A percentile compares a stretch with the other conserved stretches of the same genome.
Conservation (phyloP, 2,888 invertebrate species). For the Dryobota labecula region DNA sequence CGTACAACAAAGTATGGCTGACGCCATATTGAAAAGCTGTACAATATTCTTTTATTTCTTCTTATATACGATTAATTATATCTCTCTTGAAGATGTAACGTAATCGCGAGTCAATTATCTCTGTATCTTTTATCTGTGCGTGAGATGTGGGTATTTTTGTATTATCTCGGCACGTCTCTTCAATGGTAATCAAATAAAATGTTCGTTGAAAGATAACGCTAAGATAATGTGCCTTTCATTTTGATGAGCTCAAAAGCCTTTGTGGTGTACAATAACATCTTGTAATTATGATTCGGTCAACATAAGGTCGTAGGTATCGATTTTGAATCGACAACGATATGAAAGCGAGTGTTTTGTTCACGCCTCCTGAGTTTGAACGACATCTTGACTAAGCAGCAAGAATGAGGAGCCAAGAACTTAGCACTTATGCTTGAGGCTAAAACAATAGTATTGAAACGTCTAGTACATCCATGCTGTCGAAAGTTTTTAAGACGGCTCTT, state of each 20-base stretch:
- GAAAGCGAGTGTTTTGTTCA: conserved; percentile 24
- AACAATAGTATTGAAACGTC: conserved; percentile 40
- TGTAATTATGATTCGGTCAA: conserved; percentile 20
- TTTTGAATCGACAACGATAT: conserved; percentile 21
- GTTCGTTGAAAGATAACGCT: conserved; percentile 64
- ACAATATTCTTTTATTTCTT: conserved; percentile 67
- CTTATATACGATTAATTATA: conserved; percentile 80
- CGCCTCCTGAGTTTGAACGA: conserved; percentile 22
- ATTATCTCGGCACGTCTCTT: conserved; percentile 70
- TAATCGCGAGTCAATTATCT: conserved; percentile 70
- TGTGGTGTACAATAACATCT: conserved; percentile 10
- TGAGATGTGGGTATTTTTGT: conserved; percentile 53
- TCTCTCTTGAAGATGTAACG: conserved; percentile 70
- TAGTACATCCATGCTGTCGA: conserved; percentile 3
- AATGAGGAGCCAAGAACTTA: conserved; percentile 10
- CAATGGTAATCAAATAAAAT: conserved; percentile 61
- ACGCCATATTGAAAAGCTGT: conserved; percentile 79
- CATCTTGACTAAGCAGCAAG: conserved; percentile 24
- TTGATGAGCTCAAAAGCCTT: conserved; percentile 24
- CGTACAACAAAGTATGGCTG: conserved; percentile 70
- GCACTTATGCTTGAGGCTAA: conserved; percentile 49
- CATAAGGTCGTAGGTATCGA: conserved; percentile 16
- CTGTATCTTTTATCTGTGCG: conserved; percentile 70
- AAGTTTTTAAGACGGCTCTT: conserved; percentile 1
- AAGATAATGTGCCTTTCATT: conserved; percentile 55